phyloP scores from a whole-genome alignment of 2,888 invertebrate species.

The Chymomyza amoena region DNA sequence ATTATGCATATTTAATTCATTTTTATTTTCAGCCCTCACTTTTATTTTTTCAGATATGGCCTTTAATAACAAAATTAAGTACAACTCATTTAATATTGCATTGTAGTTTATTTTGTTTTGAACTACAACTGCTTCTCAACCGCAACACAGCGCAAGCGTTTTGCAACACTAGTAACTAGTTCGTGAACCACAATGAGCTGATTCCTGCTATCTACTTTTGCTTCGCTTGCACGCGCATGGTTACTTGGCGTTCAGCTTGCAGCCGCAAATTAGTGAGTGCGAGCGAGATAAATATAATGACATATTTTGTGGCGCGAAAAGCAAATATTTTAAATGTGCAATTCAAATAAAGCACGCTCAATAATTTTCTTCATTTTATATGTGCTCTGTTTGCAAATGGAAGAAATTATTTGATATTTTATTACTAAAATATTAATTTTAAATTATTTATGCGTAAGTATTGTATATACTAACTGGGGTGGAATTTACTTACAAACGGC shows the following conservation, averaged over 20 bases:
- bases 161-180: slow-evolving; percentile 23
- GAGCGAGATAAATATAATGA: slow-evolving; percentile 15
- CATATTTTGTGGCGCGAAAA: slow-evolving; percentile 14
- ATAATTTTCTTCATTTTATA: neutral
- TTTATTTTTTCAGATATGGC: no score
- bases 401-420: no score
- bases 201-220: neutral
- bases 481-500: no score
- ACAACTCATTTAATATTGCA: no score
- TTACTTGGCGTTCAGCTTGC: neutral
- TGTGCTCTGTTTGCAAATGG: no score
- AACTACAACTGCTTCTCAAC: slow-evolving; percentile 13
- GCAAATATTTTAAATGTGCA: slow-evolving; percentile 16
- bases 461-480: no score
- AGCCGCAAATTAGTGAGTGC: neutral
- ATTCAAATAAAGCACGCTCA: neutral
- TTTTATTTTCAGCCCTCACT: no score
- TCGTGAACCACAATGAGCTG: neutral
- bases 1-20: no score
- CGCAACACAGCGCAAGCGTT: neutral
- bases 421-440: no score
- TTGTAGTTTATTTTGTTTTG: slow-evolving; percentile 8
- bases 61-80: no score
- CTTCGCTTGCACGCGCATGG: neutral
- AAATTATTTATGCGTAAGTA: no score